A percentile compares a stretch with the other conserved stretches of the same genome.
These are phyloP conservation scores for Eonycteris spelaea DNA, from an alignment of 2,113 vertebrate species.

Conservation along the genomic window DNA sequence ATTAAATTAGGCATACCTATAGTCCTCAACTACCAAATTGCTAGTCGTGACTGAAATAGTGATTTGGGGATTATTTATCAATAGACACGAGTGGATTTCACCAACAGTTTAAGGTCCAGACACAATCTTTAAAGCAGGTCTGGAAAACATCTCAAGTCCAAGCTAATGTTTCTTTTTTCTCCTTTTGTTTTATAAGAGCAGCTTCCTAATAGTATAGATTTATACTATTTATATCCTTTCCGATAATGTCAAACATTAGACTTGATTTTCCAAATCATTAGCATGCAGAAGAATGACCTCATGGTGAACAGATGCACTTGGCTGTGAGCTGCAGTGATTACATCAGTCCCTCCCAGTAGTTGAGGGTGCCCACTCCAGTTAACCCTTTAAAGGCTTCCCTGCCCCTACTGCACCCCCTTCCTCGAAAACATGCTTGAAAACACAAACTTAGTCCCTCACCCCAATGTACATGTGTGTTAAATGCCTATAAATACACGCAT, in stretches of 20 bases:
- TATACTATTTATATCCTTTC: constrained; percentile 73
- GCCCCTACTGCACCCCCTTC: background rate
- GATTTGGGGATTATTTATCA: constrained; percentile 75
- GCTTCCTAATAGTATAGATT: constrained; percentile 76
- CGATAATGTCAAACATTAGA: constrained; percentile 80
- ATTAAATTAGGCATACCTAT: constrained; percentile 33
- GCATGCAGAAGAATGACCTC: constrained; percentile 89
- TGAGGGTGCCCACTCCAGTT: constrained; percentile 81
- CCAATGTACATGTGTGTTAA: background rate
- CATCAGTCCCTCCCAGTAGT: constrained; percentile 87
- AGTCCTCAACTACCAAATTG: constrained; percentile 61
- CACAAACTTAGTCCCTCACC: background rate
- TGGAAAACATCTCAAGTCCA: constrained; percentile 23
- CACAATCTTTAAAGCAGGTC: constrained; percentile 28
- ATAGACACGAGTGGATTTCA: constrained; percentile 66
- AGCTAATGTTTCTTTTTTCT: constrained; percentile 41
- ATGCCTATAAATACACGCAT: background rate
- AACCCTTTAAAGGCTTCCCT: constrained; percentile 78
- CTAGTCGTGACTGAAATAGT: constrained; percentile 68
- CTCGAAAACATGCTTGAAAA: background rate
- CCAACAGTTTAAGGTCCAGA: constrained; percentile 54
- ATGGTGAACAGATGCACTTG: constrained; percentile 90
- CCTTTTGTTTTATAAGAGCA: constrained; percentile 41
- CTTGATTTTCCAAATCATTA: constrained; percentile 87
- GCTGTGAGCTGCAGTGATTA: constrained; percentile 86